Evolutionary conservation across 2,113 vertebrate species (phyloP).

Genomic region (Caranx ignobilis): DNA sequence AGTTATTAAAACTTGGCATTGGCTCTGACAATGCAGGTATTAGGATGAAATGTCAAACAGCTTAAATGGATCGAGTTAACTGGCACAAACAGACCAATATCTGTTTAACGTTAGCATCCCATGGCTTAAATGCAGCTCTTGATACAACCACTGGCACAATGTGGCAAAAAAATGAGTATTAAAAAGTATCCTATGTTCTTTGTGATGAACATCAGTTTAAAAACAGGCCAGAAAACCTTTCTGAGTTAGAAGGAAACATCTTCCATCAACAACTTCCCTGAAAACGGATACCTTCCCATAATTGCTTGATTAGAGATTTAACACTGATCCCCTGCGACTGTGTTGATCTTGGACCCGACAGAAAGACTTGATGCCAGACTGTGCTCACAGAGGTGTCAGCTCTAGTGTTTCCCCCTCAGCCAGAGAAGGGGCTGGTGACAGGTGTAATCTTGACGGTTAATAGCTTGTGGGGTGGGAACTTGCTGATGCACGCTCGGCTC

Average conservation of each 20-base stretch:
- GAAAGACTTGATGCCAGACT: conserved; percentile 31
- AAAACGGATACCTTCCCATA: conserved; percentile 36
- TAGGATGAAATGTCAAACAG: conserved; percentile 66
- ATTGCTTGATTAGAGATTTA: conserved; percentile 36
- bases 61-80: conserved; percentile 62
- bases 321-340: conserved; percentile 29
- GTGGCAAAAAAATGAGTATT: background rate
- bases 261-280: conserved; percentile 12
- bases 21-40: conserved; percentile 45
- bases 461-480: conserved; percentile 56
- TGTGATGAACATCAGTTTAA: background rate
- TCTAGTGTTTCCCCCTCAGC: conserved; percentile 52
- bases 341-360: conserved; percentile 47
- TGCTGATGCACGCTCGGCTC: conserved; percentile 46
- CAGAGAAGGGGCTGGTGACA: conserved; percentile 55
- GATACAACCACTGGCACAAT: background rate
- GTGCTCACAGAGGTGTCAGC: conserved; percentile 57
- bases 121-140: background rate
- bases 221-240: background rate
- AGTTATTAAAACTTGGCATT: conserved; percentile 61
- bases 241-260: conserved; percentile 7
- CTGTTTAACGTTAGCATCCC: background rate
- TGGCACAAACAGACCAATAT: conserved; percentile 48
- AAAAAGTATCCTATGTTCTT: background rate
- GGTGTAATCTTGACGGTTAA: conserved; percentile 65